These are phyloP conservation scores for Flexamia atlantica DNA, from an alignment of 2,888 invertebrate species.

Conservation along the genomic window DNA sequence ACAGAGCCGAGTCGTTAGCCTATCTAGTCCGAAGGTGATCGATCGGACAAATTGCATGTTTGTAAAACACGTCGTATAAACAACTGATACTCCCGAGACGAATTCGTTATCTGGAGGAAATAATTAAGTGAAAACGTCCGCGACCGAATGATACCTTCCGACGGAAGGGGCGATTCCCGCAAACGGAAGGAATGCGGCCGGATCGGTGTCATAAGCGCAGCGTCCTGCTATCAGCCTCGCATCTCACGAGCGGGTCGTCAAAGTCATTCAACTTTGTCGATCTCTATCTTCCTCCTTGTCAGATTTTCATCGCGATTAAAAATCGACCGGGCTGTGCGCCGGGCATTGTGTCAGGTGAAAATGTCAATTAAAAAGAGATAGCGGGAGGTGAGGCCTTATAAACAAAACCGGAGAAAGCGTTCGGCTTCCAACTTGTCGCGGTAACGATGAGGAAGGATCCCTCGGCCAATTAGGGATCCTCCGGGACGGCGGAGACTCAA, in stretches of 20 bases:
- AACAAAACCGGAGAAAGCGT: slow-evolving; percentile 57
- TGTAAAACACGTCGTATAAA: slow-evolving; percentile 18
- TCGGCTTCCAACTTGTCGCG: slow-evolving; percentile 49
- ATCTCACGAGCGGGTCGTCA: slow-evolving; percentile 62
- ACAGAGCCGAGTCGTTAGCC: background rate
- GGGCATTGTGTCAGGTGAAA: slow-evolving; percentile 63
- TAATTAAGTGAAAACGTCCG: slow-evolving; percentile 42
- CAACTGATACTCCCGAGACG: slow-evolving; percentile 25
- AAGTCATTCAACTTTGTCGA: slow-evolving; percentile 62
- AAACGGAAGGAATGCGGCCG: slow-evolving; percentile 44
- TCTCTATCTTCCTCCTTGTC: slow-evolving; percentile 61
- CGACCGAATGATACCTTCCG: slow-evolving; percentile 10
- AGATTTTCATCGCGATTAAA: slow-evolving; percentile 62
- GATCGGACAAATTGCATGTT: slow-evolving; percentile 2
- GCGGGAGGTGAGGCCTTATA: slow-evolving; percentile 51
- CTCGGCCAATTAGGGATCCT: slow-evolving; percentile 32
- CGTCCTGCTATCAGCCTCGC: slow-evolving; percentile 17
- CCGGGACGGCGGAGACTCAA: background rate
- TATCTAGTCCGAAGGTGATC: background rate
- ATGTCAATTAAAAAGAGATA: slow-evolving; percentile 63
- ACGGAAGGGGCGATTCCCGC: slow-evolving; percentile 29
- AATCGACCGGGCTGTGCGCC: slow-evolving; percentile 54
- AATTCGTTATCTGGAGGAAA: slow-evolving; percentile 47
- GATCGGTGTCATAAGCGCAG: slow-evolving; percentile 15
- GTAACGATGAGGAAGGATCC: slow-evolving; percentile 53